Percentiles rank a stretch among this genome's conserved stretches.
phyloP scores from a whole-genome alignment of 2,797 vertebrate species.

The Crocidura indochinensis region DNA sequence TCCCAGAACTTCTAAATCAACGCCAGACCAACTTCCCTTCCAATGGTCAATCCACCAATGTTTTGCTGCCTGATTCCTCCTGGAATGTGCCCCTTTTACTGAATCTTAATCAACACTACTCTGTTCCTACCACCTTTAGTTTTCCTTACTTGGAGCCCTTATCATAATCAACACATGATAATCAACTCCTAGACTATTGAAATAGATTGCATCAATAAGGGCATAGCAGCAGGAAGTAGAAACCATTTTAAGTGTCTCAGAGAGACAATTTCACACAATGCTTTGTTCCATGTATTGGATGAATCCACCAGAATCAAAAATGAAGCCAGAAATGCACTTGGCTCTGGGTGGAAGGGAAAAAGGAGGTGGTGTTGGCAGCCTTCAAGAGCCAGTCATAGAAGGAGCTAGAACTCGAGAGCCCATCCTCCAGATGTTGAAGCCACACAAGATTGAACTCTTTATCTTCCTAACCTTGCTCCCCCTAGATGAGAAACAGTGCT shows the following conservation, averaged over 20 bases:
- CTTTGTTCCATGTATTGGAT: too few relatives aligned
- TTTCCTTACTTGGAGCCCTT: background rate
- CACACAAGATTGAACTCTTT: background rate
- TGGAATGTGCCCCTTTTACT: background rate
- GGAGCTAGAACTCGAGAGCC: background rate
- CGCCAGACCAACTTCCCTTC: background rate
- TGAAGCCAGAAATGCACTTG: background rate
- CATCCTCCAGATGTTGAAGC: background rate
- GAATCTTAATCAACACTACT: background rate
- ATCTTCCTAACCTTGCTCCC: background rate
- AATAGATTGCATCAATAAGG: background rate
- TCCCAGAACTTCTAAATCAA: background rate
- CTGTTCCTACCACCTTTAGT: background rate
- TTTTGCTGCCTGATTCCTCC: background rate
- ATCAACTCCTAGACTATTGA: background rate
- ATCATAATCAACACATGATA: background rate
- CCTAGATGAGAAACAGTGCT: background rate
- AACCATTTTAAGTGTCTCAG: background rate
- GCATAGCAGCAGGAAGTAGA: background rate
- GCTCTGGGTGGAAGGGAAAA: background rate
- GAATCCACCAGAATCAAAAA: too few relatives aligned
- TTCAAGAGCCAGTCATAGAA: background rate
- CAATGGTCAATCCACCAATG: background rate
- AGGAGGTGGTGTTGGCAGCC: background rate
- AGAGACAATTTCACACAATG: background rate